These are phyloP conservation scores for Haemorhous mexicanus DNA, from an alignment of 2,113 vertebrate species.

Conservation along the genomic window DNA sequence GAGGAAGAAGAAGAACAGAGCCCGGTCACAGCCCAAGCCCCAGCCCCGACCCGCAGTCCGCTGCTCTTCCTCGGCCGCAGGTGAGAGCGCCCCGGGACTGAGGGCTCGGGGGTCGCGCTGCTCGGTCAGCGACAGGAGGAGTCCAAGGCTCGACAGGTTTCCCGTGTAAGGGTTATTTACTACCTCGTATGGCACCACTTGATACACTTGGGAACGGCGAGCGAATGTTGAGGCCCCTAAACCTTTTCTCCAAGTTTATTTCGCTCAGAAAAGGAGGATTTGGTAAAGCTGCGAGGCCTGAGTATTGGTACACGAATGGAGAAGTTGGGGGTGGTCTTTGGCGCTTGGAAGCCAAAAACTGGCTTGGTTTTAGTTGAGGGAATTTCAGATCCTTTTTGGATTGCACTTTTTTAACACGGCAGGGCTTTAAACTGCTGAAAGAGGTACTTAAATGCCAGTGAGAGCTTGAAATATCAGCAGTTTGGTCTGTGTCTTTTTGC, in stretches of 20 bases:
- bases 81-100: neutral
- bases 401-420: neutral
- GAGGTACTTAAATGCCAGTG: neutral
- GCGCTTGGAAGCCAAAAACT: neutral
- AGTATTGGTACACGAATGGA: accelerated
- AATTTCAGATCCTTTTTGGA: neutral
- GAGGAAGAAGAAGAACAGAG: neutral
- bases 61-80: neutral
- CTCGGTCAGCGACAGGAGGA: accelerated
- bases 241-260: neutral
- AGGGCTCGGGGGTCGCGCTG: neutral
- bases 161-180: accelerated
- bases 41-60: neutral
- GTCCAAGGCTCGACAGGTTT: neutral
- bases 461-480: neutral
- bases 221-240: neutral
- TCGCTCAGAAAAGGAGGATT: neutral
- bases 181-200: accelerated
- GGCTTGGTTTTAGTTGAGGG: neutral
- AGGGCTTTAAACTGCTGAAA: neutral
- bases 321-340: neutral
- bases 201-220: neutral
- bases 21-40: neutral
- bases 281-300: neutral
- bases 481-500: neutral